A percentile compares a stretch with the other conserved stretches of the same genome.
These are phyloP conservation scores for Benthosema pterotum DNA, from an alignment of 2,797 vertebrate genomes.

Conservation along the genomic window DNA sequence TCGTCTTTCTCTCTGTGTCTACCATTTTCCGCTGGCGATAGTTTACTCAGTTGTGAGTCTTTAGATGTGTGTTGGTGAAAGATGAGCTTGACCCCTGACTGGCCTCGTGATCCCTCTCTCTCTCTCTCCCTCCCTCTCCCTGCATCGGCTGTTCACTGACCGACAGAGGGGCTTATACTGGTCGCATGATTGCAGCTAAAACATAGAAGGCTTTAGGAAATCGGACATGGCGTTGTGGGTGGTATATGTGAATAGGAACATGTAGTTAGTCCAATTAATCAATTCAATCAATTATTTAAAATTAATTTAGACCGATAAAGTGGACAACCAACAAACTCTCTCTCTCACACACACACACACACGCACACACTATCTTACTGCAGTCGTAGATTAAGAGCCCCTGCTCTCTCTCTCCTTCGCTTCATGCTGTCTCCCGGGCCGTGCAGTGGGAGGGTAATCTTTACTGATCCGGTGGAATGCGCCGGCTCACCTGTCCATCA, in stretches of 20 bases:
- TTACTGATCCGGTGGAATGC: constrained; percentile 50
- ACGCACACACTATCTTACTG: constrained; percentile 86
- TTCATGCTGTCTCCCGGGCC: constrained; percentile 81
- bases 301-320: too few species aligned
- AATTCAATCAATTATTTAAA: too few species aligned
- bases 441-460: constrained; percentile 60
- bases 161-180: too few species aligned
- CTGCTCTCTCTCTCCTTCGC: constrained; percentile 85
- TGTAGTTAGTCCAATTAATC: too few species aligned
- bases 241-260: too few species aligned
- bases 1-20: not conserved
- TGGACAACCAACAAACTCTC: not conserved
- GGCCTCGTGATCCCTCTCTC: not conserved
- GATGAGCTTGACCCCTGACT: too few species aligned
- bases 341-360: constrained; percentile 16
- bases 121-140: not conserved
- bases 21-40: not conserved
- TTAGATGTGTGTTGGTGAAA: too few species aligned
- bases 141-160: not conserved
- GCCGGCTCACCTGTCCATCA: constrained; percentile 39
- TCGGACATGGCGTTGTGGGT: too few species aligned
- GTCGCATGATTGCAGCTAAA: too few species aligned
- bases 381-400: constrained; percentile 86
- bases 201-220: too few species aligned
- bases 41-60: too few species aligned